Percentiles rank a stretch among this genome's conserved stretches.
phyloP scores from a whole-genome alignment of 2,113 vertebrate species.

The Ammodramus savannarum region DNA sequence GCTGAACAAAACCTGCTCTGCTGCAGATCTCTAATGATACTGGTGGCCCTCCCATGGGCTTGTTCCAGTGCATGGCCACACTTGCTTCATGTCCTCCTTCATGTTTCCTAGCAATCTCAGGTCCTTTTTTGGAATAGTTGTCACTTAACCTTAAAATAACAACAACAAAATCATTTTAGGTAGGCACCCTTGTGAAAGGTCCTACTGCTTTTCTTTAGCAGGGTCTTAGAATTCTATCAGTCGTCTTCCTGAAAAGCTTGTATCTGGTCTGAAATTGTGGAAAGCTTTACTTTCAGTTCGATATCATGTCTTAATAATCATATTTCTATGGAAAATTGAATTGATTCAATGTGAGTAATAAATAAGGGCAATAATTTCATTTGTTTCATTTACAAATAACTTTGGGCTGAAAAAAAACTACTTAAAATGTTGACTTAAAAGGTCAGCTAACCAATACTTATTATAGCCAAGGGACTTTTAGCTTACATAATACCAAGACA shows the following conservation, averaged over 20 bases:
- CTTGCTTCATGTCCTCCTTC: not conserved
- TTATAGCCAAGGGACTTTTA: not conserved
- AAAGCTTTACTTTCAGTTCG: not conserved
- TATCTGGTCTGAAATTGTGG: not conserved
- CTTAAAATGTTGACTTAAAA: conserved; percentile 43
- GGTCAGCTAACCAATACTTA: conserved; percentile 39
- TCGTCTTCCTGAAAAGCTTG: not conserved
- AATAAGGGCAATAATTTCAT: conserved; percentile 15
- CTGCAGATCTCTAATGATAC: not conserved
- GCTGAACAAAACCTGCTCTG: not conserved
- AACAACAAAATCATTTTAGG: not conserved
- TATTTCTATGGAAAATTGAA: conserved; percentile 14
- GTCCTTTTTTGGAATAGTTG: not conserved
- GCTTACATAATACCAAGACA: conserved; percentile 45
- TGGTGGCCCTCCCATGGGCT: not conserved
- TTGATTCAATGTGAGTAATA: conserved; percentile 3
- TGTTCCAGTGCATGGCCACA: not conserved
- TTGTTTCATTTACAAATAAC: conserved; percentile 55
- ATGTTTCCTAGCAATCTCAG: not conserved
- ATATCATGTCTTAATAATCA: not conserved
- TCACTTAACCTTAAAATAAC: not conserved
- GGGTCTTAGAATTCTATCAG: not conserved
- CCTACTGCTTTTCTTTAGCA: not conserved
- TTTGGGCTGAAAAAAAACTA: conserved; percentile 29
- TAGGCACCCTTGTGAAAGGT: not conserved